Evolutionary conservation across 2,113 vertebrate species (phyloP).

Genomic region (Nettapus auritus): DNA sequence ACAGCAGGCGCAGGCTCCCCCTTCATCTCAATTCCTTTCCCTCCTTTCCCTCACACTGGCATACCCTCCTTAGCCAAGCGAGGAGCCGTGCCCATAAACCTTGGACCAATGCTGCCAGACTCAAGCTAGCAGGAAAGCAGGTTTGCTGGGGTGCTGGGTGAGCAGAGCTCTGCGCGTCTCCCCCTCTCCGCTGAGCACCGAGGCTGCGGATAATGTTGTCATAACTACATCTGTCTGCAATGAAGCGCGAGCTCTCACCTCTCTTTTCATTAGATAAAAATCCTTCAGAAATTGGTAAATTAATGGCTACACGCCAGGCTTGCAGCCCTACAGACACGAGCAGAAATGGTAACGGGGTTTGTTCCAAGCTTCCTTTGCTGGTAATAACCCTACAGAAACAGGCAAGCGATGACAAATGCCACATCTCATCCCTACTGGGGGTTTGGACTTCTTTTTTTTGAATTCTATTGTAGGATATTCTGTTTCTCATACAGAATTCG

Average conservation of each 20-base stretch:
- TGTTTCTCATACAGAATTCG: constrained; percentile 26
- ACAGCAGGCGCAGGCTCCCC: neutral
- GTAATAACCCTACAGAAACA: constrained; percentile 19
- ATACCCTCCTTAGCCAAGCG: accelerated
- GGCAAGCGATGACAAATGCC: neutral
- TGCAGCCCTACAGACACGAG: neutral
- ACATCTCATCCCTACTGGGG: neutral
- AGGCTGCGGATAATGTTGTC: neutral
- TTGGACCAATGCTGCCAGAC: neutral
- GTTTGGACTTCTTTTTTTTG: neutral
- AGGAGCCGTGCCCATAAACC: neutral
- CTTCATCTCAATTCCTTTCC: neutral
- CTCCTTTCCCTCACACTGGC: neutral
- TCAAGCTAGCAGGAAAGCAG: accelerated
- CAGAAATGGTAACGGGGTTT: neutral
- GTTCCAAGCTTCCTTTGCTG: constrained; percentile 25
- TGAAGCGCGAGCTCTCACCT: constrained; percentile 23
- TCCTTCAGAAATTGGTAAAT: constrained; percentile 64
- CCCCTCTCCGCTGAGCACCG: neutral
- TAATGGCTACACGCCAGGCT: constrained; percentile 8
- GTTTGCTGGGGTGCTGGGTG: accelerated
- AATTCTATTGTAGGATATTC: neutral
- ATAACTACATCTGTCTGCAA: constrained; percentile 15
- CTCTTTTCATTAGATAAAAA: constrained; percentile 64
- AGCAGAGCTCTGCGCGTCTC: neutral